Percentiles rank a stretch among this genome's conserved stretches.
These are phyloP conservation scores for Anthoptus insignis DNA, from an alignment of 2,888 invertebrate genomes.

Conservation along the genomic window DNA sequence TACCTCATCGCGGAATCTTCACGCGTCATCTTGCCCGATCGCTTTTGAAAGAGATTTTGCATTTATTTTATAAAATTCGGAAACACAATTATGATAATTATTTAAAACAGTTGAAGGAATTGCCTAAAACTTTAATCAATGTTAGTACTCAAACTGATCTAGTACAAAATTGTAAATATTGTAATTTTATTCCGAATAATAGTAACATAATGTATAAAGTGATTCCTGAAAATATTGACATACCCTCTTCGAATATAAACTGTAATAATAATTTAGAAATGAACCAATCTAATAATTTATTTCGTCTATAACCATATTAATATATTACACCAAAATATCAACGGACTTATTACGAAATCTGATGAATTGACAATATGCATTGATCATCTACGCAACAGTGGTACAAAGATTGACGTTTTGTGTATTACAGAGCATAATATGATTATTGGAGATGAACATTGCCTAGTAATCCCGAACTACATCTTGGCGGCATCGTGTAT, in stretches of 20 bases:
- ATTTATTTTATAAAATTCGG: slow-evolving; percentile 7
- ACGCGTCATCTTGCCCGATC: neutral
- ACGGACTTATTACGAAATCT: slow-evolving; percentile 9
- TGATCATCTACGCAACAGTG: slow-evolving; percentile 7
- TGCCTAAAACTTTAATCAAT: neutral
- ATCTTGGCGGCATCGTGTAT: neutral
- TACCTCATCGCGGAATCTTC: neutral
- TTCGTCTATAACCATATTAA: slow-evolving; percentile 6
- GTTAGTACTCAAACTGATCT: slow-evolving; percentile 6
- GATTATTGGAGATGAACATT: neutral
- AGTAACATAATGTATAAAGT: no score
- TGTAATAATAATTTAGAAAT: no score
- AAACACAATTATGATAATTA: no score
- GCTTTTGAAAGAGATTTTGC: slow-evolving; percentile 8
- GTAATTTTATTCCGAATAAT: neutral
- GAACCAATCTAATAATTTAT: slow-evolving; percentile 5
- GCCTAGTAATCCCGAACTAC: neutral
- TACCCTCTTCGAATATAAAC: no score
- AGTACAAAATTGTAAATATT: neutral
- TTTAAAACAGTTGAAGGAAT: no score
- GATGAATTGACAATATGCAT: neutral
- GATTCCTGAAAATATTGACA: no score
- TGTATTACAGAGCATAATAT: slow-evolving; percentile 11
- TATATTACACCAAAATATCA: slow-evolving; percentile 14
- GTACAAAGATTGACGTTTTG: neutral